phyloP scores from a whole-genome alignment of 2,888 invertebrate genomes.

The Plagodis dolabraria region DNA sequence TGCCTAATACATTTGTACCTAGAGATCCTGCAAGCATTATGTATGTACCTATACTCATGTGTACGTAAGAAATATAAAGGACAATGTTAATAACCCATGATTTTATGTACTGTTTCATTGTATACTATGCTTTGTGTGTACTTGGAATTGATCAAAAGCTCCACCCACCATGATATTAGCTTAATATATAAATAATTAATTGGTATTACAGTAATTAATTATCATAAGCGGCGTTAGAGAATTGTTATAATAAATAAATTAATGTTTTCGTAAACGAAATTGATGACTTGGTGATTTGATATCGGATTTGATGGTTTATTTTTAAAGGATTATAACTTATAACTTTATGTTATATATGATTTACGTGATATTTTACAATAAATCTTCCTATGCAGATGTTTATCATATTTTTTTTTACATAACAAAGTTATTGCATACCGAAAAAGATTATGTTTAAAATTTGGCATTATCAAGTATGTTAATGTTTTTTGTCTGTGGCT shows the following conservation, averaged over 20 bases:
- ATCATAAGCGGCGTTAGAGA: conserved; percentile 33
- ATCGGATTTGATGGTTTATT: conserved; percentile 6
- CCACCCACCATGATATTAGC: conserved; percentile 31
- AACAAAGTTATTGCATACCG: too few species aligned
- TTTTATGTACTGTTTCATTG: background rate
- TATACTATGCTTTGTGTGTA: background rate
- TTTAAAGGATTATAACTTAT: conserved; percentile 2
- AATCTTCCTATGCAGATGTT: background rate
- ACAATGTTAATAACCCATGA: too few species aligned
- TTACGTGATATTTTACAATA: background rate
- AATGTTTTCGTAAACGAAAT: conserved; percentile 34
- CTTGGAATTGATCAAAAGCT: conserved; percentile 37
- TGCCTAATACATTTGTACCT: too few species aligned
- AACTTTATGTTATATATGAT: background rate
- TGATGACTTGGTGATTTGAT: conserved; percentile 16
- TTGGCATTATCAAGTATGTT: too few species aligned
- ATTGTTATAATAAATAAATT: conserved; percentile 37
- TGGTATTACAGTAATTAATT: conserved; percentile 30
- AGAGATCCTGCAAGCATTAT: too few species aligned
- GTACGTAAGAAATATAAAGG: too few species aligned
- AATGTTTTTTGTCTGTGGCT: too few species aligned
- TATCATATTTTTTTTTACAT: too few species aligned
- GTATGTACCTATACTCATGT: too few species aligned
- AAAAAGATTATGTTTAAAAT: too few species aligned
- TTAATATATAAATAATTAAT: conserved; percentile 28